Evolutionary conservation across 1,140 invertebrate species (phyloP), one percentile per base, ranked within the genome.

Genomic region (Chelonus insularis): DNA sequence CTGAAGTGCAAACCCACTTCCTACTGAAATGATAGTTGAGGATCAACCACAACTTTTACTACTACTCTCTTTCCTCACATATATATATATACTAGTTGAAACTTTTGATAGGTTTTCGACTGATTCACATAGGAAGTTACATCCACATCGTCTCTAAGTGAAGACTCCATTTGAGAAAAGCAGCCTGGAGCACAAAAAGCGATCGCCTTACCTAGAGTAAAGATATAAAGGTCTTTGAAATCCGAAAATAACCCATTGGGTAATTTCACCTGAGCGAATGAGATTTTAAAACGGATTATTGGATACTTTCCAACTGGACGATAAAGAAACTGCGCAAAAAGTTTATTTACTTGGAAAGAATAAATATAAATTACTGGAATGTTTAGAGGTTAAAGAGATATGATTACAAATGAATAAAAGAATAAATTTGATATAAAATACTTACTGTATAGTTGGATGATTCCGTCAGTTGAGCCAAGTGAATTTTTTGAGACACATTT

Each of bases 401-500:
- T n/a, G n/a, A n/a, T n/a, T 29, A 7, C n/a, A n/a, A 50, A 8
- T 50, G 21, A 16, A 29, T 43, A 1, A 36, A 48, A 8, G 9
- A 34, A 18, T 32, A 23, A 21, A 9, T 4, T 47, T 21, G 34
- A 20, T 11, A 58, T 47, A 34, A n/a, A n/a, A n/a, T 70, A 80
- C 81, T 85, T 76, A 96, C 94, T 87, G 76, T 94, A 94, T 41
- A 97, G 80, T 78, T 91, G 89, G 68, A 96, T 95, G 34, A 87
- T 90, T 64, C 92, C 93, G 77, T 93, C 91, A 7, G 93, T 94
- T 68, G 89, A 90, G 7, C 94, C 94, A 6, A 96, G 81, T 2
- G 90, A 89, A 78, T 96, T 96, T 73, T 92, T 94, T 4, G 94
- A 92, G 57, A 95, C 88, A 77, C 95, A 97, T 72, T 90, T 88